Conservation (phyloP, 2,888 invertebrate species). For the Patella pellucida region DNA sequence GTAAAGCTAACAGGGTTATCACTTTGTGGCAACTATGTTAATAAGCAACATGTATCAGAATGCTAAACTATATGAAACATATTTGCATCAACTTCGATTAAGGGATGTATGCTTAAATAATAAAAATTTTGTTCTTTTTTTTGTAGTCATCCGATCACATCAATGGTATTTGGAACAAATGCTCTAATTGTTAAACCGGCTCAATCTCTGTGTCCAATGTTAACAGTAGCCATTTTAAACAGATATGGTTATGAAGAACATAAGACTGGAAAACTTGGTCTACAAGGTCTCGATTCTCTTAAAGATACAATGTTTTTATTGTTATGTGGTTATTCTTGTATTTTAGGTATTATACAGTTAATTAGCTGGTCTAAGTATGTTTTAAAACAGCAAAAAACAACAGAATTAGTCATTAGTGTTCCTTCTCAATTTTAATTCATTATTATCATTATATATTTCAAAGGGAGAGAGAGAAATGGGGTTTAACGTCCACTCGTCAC, state of each 20-base stretch:
- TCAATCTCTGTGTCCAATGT: slow-evolving; percentile 66
- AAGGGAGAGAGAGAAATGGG: no score
- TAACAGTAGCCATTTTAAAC: slow-evolving; percentile 62
- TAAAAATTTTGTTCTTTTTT: slow-evolving; percentile 15
- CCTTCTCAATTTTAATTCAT: no score
- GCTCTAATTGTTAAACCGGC: slow-evolving; percentile 68
- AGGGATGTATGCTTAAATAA: no score
- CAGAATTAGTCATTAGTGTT: no score
- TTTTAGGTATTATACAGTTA: slow-evolving; percentile 53
- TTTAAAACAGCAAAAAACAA: neutral
- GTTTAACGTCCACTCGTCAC: no score
- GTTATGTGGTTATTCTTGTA: slow-evolving; percentile 50
- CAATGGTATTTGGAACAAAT: slow-evolving; percentile 67
- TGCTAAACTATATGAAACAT: no score
- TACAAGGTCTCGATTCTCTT: slow-evolving; percentile 30
- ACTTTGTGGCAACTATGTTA: no score
- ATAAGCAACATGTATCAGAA: no score
- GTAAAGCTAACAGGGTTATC: no score
- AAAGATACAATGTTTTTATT: slow-evolving; percentile 55
- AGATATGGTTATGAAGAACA: slow-evolving; percentile 57
- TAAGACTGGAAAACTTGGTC: slow-evolving; percentile 33
- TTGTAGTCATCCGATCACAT: slow-evolving; percentile 66
- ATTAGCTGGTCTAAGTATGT: slow-evolving; percentile 49
- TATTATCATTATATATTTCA: no score
- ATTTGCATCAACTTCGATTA: no score